Evolutionary conservation across 2,888 invertebrate species (phyloP).

Genomic region (Zhuqinia jingwanae): DNA sequence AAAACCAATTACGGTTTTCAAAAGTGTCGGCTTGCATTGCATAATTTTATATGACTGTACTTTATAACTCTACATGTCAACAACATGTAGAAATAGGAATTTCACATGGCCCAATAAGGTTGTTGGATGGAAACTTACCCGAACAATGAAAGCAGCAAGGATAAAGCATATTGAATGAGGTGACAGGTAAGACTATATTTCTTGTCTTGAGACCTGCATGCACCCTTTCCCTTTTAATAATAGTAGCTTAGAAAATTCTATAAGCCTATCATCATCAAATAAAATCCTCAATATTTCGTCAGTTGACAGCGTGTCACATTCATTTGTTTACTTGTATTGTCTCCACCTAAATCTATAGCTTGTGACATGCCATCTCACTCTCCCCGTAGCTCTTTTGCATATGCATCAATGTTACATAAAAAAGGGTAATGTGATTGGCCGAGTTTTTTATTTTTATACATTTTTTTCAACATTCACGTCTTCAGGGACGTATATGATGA

Average conservation of each 20-base stretch:
- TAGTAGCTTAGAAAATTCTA: not conserved
- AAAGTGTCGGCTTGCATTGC: not conserved
- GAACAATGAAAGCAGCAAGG: no score
- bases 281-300: constrained; percentile 40
- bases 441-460: constrained; percentile 45
- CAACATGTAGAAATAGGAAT: no score
- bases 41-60: not conserved
- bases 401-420: constrained; percentile 11
- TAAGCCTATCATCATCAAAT: constrained; percentile 63
- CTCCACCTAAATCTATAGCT: not conserved
- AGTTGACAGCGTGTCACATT: constrained; percentile 65
- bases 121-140: no score
- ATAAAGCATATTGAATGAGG: not conserved
- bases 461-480: constrained; percentile 25
- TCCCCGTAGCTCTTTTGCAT: constrained; percentile 11
- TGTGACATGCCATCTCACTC: constrained; percentile 35
- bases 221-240: not conserved
- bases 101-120: no score
- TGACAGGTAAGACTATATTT: no score
- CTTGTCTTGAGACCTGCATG: no score
- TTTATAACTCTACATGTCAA: no score
- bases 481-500: constrained; percentile 1
- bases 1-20: not conserved
- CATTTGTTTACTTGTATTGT: constrained; percentile 54
- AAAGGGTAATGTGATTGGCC: constrained; percentile 62